These are phyloP conservation scores for Sinhomidia bicolor DNA, from an alignment of 2,888 invertebrate species.

Conservation along the genomic window DNA sequence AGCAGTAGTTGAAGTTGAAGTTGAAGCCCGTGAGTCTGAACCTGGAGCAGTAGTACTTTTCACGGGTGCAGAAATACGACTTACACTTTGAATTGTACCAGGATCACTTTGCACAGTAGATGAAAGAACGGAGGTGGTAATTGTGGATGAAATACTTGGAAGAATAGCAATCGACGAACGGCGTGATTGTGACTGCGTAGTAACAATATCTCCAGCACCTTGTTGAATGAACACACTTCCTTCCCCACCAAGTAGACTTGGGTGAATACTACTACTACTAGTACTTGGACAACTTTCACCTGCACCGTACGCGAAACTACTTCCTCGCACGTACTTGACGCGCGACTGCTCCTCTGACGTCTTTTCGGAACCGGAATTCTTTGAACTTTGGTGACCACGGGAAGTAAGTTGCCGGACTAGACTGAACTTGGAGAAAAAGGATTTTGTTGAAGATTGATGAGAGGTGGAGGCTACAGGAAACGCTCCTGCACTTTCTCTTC, in stretches of 20 bases:
- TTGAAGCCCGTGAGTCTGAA: not conserved
- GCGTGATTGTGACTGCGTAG: constrained; percentile 40
- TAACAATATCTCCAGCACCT: not conserved
- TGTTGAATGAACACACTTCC: constrained; percentile 2
- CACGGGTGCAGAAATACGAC: constrained; percentile 11
- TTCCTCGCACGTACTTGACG: not conserved
- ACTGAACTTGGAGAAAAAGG: constrained; percentile 78
- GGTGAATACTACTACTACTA: not conserved
- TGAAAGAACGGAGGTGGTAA: constrained; percentile 71
- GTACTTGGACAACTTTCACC: constrained; percentile 8
- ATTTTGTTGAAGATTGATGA: constrained; percentile 63
- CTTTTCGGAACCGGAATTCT: not conserved
- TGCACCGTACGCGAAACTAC: not conserved
- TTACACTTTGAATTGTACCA: constrained; percentile 42
- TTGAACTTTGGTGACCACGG: constrained; percentile 26
- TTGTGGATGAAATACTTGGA: constrained; percentile 58
- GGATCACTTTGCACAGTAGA: constrained; percentile 73
- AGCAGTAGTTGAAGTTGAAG: no score
- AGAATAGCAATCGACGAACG: constrained; percentile 54
- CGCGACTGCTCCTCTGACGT: not conserved
- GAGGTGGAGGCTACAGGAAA: constrained; percentile 58
- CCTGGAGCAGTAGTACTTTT: constrained; percentile 17
- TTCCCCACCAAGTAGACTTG: not conserved
- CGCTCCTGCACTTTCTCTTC: constrained; percentile 79
- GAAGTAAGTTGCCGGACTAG: constrained; percentile 77